phyloP scores from a whole-genome alignment of 1,140 invertebrate genomes.

The Sinella curviseta region DNA sequence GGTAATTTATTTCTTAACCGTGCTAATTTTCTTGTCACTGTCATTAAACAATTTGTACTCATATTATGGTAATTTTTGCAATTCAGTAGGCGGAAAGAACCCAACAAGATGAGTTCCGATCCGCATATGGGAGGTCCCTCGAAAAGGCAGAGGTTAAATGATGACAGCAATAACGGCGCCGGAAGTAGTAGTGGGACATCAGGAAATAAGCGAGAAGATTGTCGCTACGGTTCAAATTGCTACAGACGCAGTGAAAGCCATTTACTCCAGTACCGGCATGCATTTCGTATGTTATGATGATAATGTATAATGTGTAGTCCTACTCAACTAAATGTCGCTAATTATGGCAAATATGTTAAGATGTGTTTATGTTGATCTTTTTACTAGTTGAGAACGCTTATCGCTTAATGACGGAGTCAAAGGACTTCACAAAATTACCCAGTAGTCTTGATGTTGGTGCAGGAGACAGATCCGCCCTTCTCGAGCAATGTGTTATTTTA shows the following conservation, averaged over 20 bases:
- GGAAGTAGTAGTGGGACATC: no score
- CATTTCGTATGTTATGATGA: slow-evolving; percentile 66
- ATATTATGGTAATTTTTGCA: no score
- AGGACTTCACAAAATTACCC: slow-evolving; percentile 48
- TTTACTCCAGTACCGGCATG: slow-evolving; percentile 75
- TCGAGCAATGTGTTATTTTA: slow-evolving; percentile 42
- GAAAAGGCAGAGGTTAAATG: not conserved
- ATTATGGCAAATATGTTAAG: slow-evolving; percentile 51
- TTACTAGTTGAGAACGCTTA: slow-evolving; percentile 53
- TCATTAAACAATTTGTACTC: no score
- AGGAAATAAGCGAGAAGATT: slow-evolving; percentile 53
- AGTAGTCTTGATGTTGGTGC: slow-evolving; percentile 44
- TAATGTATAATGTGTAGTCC: slow-evolving; percentile 30
- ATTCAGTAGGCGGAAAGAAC: no score
- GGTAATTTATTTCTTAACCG: no score
- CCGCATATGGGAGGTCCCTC: no score
- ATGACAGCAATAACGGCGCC: not conserved
- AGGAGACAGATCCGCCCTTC: slow-evolving; percentile 27
- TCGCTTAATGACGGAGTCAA: not conserved
- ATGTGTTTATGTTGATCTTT: slow-evolving; percentile 54
- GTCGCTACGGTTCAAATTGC: slow-evolving; percentile 71
- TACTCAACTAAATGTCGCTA: slow-evolving; percentile 33
- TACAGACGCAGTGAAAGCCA: slow-evolving; percentile 80
- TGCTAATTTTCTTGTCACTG: no score
- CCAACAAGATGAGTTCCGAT: no score